Evolutionary conservation across 2,888 invertebrate species (phyloP).

Genomic region (Polietes domitor): DNA sequence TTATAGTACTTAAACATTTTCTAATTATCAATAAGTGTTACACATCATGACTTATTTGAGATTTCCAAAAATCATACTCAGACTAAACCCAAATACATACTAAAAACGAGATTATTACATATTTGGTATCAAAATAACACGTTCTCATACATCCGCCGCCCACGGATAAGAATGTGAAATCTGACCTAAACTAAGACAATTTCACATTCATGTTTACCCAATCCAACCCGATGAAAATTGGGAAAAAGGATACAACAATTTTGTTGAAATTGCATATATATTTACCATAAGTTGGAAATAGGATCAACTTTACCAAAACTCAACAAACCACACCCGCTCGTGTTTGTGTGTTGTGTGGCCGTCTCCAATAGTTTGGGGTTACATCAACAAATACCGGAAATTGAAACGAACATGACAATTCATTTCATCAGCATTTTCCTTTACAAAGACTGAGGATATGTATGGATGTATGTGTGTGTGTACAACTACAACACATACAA

Average conservation of each 20-base stretch:
- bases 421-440: slow-evolving; percentile 78
- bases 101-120: too few species aligned
- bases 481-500: slow-evolving; percentile 9
- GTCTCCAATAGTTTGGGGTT: slow-evolving; percentile 66
- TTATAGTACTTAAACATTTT: too few species aligned
- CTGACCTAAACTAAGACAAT: neutral
- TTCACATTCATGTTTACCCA: neutral
- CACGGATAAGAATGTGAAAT: neutral
- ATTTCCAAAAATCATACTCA: too few species aligned
- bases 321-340: neutral
- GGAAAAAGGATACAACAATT: neutral
- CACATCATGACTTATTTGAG: too few species aligned
- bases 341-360: slow-evolving; percentile 29
- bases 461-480: too few species aligned
- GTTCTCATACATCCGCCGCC: too few species aligned
- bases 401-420: slow-evolving; percentile 79
- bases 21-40: too few species aligned
- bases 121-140: too few species aligned
- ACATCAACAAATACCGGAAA: slow-evolving; percentile 75
- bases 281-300: neutral
- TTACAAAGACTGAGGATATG: slow-evolving; percentile 4
- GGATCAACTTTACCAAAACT: neutral
- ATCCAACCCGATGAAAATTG: neutral
- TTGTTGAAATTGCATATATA: neutral
- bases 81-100: too few species aligned